Percentiles rank a stretch among this genome's conserved stretches.
Conservation (phyloP, 2,797 vertebrate genomes). For the Pangasius djambal region DNA sequence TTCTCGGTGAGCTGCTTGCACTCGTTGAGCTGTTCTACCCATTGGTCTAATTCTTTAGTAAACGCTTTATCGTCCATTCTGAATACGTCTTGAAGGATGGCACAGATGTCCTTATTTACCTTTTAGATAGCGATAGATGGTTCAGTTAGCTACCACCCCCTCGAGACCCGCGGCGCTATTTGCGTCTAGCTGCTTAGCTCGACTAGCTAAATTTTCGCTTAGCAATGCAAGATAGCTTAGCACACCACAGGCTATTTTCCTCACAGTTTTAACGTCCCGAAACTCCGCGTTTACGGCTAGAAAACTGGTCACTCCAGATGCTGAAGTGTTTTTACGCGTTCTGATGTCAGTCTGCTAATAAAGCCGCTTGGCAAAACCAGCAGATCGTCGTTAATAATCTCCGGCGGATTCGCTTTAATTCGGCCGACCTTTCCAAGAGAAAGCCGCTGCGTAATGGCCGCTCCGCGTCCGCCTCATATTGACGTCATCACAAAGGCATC, state of each 20-base stretch:
- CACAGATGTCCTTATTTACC: constrained; percentile 11
- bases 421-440: constrained; percentile 63
- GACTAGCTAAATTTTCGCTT: constrained; percentile 30
- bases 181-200: background rate
- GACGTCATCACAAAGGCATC: constrained; percentile 61
- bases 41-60: constrained; percentile 91
- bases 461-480: constrained; percentile 50
- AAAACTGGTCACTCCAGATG: background rate
- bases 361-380: background rate
- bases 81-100: constrained; percentile 28
- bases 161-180: background rate
- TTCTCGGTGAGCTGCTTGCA: constrained; percentile 96
- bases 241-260: background rate
- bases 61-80: constrained; percentile 90
- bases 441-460: constrained; percentile 68
- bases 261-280: background rate
- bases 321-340: background rate
- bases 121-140: background rate
- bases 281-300: background rate
- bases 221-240: constrained; percentile 36
- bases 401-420: constrained; percentile 35
- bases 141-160: background rate
- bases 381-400: background rate
- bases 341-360: background rate
- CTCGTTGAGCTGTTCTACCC: constrained; percentile 95